A percentile compares a stretch with the other conserved stretches of the same genome.
These are phyloP conservation scores for Alligator sinensis DNA, from an alignment of 2,113 vertebrate genomes.

Conservation along the genomic window DNA sequence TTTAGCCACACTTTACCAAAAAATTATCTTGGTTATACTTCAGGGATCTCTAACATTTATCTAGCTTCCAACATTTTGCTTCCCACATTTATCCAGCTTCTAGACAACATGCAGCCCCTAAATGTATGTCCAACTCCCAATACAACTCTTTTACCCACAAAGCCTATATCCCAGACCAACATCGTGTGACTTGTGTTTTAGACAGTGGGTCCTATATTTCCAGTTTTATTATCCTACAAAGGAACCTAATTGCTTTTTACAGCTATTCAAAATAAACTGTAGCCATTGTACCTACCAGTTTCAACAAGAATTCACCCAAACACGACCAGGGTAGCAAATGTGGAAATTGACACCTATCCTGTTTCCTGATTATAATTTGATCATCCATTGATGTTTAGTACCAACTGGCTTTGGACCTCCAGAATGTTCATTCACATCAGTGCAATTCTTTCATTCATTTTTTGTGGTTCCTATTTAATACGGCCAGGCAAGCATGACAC, in stretches of 20 bases:
- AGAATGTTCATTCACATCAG: background rate
- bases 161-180: background rate
- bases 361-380: background rate
- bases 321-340: background rate
- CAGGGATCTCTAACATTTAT: too few relatives aligned
- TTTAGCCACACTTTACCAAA: too few relatives aligned
- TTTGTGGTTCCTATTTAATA: background rate
- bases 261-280: background rate
- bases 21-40: too few relatives aligned
- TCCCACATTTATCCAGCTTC: background rate
- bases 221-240: background rate
- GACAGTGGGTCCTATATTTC: background rate
- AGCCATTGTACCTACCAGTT: background rate
- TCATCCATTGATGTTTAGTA: background rate
- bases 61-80: background rate
- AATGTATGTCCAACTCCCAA: background rate
- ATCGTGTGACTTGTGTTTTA: background rate
- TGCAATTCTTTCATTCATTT: background rate
- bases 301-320: background rate
- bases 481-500: background rate
- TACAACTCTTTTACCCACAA: accelerated
- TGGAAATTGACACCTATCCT: accelerated
- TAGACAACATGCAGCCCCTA: background rate
- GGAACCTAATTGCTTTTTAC: background rate
- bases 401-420: background rate